Evolutionary conservation across 2,113 vertebrate genomes (phyloP), one percentile per base, ranked within the genome.

Genomic region (Rhinopithecus roxellana): DNA sequence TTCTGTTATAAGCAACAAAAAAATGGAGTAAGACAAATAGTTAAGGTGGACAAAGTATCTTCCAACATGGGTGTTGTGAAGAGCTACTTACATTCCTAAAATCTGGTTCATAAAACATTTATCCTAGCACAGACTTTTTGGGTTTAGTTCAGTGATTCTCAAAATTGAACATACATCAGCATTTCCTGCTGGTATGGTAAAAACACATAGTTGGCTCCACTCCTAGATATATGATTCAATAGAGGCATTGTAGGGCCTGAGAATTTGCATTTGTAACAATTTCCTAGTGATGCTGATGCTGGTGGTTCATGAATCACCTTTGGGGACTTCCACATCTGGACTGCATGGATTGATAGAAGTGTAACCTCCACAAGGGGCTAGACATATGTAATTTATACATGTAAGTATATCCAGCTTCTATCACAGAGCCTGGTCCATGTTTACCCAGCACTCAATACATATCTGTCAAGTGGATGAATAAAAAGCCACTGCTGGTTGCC

Each of bases 111-210:
- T 48, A 50, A 94, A 61, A 92, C 10, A 14, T 55, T 48, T 72
- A 30, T 64, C 14, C 43, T n/a, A 75, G 22, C 14, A 80, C 14
- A 83, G 45, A 88, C 0, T 14, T 50, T 75, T 45, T 27, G 55
- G 25, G n/a, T 84, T 95, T 89, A 81, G 27, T 32, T 69, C 32
- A 85, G 52, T 77, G 38, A 38, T 86, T 96, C 82, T 95, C n/a
- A 80, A 43, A 79, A 9, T 87, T 83, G 27, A 93, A 59, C 2
- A 27, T 72, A 48, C 38, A 59, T 45, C 14, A 59, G 30, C 89
- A 40, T 43, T 48, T 67, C 78, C 12, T 18, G 27, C 12, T n/a
- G 18, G 14, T 23, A 32, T 93, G 93, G 57, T 75, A 20, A 50
- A 79, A 83, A 32, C 45, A 74, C 13, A 45, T 10, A 3, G 27